Base-by-base conservation (phyloP, 2,888 invertebrate genomes). In the Eledona agricola region DNA sequence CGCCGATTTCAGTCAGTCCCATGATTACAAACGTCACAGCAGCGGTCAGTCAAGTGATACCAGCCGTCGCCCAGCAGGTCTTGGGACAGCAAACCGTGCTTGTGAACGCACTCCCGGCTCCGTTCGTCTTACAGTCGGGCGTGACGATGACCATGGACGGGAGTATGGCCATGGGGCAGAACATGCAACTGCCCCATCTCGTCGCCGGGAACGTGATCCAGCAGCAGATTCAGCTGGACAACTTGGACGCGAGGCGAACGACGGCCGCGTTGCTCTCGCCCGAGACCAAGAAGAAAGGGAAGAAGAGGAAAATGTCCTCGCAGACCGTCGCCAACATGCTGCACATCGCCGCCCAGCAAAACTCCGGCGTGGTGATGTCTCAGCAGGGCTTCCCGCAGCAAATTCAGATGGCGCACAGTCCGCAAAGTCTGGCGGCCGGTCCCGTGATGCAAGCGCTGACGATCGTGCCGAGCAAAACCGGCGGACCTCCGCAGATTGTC, bases 61-160 rank as follows among this genome's bases (percentile, higher is more conserved):
- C 86, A 1, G 81, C 84, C 0, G 83, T 83, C 0, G 70, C 69
- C 1, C 45, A 45, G 11, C 45, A 45, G 13, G 45, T 89, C 9
- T 80, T 89, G 1, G 88, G 88, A 15, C 89, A 86, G 67, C 88
- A 88, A 15, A 86, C 90, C 0, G 89, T 91, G 0, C 81, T 93
- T 2, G 87, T 93, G 1, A 93, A 93, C 68, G 85, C 91, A 0
- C 76, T 92, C 55, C 88, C 87, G 34, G 80, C 88, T 9, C 90
- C 90, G 0, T 88, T 90, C 61, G 85, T 92, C 3, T 81, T 92
- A 26, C 91, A 91, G 66, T 88, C 89, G 0, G 83, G 87, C 1
- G 83, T 89, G 59, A 72, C 76, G 0, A 86, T 90, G 83, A 83
- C 88, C 0, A 85, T 90, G 63, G 90, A 90, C 60, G 86, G 88